Conservation (phyloP, 2,888 invertebrate species). For the Chloroclysta siterata region DNA sequence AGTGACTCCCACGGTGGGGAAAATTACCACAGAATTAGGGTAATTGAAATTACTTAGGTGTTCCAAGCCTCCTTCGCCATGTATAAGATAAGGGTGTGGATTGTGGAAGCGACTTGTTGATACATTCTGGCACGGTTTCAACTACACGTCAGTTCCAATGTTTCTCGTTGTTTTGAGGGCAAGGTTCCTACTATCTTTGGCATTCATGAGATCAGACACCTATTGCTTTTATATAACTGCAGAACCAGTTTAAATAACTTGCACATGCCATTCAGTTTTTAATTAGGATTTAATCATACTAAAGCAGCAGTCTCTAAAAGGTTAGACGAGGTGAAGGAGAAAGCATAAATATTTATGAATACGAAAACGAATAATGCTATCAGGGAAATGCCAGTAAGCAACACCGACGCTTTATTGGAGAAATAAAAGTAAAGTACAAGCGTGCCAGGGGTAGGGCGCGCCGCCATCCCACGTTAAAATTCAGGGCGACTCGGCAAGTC, state of each 20-base stretch:
- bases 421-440: conserved; percentile 48
- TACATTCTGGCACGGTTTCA: conserved; percentile 41
- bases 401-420: conserved; percentile 48
- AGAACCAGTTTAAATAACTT: conserved; percentile 4
- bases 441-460: conserved; percentile 45
- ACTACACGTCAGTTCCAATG: conserved; percentile 25
- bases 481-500: conserved; percentile 43
- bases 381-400: conserved; percentile 37
- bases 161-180: conserved; percentile 8
- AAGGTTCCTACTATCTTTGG: conserved; percentile 15
- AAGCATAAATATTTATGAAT: conserved; percentile 1
- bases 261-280: neutral
- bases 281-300: neutral
- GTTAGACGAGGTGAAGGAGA: neutral
- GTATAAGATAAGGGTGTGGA: conserved; percentile 20
- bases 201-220: conserved; percentile 1
- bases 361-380: conserved; percentile 7
- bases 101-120: conserved; percentile 38
- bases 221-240: conserved; percentile 12
- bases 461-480: conserved; percentile 47
- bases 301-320: neutral
- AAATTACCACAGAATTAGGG: conserved; percentile 60
- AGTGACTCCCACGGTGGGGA: conserved; percentile 51
- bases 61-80: conserved; percentile 7
- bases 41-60: conserved; percentile 40